phyloP scores from a whole-genome alignment of 2,888 invertebrate genomes.

The Dicyrtoma fusca region DNA sequence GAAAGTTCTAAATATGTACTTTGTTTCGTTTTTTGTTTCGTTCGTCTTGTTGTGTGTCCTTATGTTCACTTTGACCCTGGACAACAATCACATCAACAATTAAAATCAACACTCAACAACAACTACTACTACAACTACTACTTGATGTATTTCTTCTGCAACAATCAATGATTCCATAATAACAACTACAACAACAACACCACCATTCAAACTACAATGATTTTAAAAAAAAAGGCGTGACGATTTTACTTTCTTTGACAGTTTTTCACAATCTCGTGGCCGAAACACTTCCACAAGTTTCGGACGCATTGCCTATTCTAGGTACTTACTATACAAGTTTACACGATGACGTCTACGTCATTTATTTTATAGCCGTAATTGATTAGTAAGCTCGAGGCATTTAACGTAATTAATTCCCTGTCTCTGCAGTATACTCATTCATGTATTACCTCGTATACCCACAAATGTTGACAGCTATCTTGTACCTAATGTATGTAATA shows the following conservation, averaged over 20 bases:
- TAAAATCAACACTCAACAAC: not conserved
- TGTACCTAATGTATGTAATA: too few relatives aligned
- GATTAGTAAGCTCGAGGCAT: too few relatives aligned
- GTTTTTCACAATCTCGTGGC: constrained; percentile 66
- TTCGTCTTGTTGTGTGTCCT: not conserved
- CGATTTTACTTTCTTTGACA: constrained; percentile 65
- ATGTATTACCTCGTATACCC: too few relatives aligned
- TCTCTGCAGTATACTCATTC: too few relatives aligned
- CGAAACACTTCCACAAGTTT: constrained; percentile 65
- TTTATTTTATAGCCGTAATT: too few relatives aligned
- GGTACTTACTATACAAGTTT: constrained; percentile 58
- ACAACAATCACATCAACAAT: constrained; percentile 8
- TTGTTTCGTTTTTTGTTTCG: not conserved
- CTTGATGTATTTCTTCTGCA: too few relatives aligned
- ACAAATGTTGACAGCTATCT: too few relatives aligned
- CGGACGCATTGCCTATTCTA: constrained; percentile 63
- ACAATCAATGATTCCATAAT: too few relatives aligned
- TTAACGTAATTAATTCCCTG: too few relatives aligned
- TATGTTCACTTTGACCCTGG: constrained; percentile 17
- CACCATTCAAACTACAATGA: not conserved
- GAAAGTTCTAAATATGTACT: not conserved
- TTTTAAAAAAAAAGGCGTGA: constrained; percentile 61
- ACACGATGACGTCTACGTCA: not conserved
- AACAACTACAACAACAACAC: too few relatives aligned
- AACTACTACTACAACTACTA: not conserved